Evolutionary conservation across 53 echinoderm and acorn worm genomes (phyloP).

Genomic region (Arbacia lixula): DNA sequence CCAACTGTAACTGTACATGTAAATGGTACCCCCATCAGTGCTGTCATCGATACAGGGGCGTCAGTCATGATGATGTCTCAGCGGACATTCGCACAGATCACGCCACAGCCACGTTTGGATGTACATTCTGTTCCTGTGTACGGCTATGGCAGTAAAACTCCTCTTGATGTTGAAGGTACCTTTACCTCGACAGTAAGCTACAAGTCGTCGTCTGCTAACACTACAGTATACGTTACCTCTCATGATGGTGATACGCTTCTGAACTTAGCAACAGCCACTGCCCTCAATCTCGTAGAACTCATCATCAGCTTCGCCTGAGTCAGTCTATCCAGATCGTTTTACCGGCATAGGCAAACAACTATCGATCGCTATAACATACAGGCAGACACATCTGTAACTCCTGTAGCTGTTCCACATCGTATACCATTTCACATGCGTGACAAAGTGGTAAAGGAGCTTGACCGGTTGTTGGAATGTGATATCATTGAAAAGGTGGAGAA

Average conservation of each 20-base stretch:
- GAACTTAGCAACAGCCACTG: constrained; percentile 42
- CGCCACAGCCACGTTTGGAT: constrained; percentile 2
- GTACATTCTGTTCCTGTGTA: too few species aligned
- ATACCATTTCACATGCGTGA: constrained; percentile 71
- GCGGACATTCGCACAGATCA: not conserved
- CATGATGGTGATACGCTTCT: constrained; percentile 56
- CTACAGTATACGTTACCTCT: too few species aligned
- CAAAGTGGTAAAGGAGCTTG: constrained; percentile 59
- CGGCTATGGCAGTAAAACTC: too few species aligned
- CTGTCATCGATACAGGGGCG: too few species aligned
- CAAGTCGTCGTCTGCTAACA: not conserved
- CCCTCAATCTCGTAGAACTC: constrained; percentile 18
- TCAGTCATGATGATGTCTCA: constrained; percentile 18
- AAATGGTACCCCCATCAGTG: too few species aligned
- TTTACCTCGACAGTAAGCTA: constrained; percentile 14
- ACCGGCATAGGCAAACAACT: constrained; percentile 20
- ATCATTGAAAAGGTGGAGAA: constrained; percentile 59
- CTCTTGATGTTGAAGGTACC: too few species aligned
- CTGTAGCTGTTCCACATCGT: constrained; percentile 53
- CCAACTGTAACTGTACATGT: too few species aligned
- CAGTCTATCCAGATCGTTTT: constrained; percentile 21
- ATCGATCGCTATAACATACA: constrained; percentile 27
- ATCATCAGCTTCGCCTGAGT: constrained; percentile 23
- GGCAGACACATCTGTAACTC: constrained; percentile 48
- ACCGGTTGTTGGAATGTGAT: constrained; percentile 45